Base-by-base conservation (phyloP, 2,797 vertebrate species). In the Lacerta agilis region DNA sequence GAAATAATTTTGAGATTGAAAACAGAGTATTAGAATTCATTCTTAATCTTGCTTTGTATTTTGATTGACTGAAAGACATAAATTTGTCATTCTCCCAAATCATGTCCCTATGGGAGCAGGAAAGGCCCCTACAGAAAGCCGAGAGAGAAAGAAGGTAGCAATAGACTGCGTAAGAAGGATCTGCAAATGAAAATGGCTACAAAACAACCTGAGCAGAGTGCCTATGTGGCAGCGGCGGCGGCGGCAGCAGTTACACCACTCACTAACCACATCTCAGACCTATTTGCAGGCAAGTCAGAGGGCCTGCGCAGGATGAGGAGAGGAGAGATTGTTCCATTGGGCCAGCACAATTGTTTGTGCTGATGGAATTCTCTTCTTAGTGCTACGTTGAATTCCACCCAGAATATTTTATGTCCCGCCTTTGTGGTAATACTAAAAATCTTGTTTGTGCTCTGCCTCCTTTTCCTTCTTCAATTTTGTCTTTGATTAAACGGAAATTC, bases 1-100 rank as follows among this genome's bases (percentile, higher is more conserved):
- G 0, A 84, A 33, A 88, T 78, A 75, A n/a, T 93, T 92, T 90
- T 88, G 86, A 75, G 88, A 90, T 90, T 55, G 81, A 89, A 86
- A 55, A 80, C 43, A 72, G 8, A 67, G 45, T 55, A 58, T 33
- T 88, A 72, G 58, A 77, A 92, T 87, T 92, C 87, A 73, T 93
- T 93, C 85, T 89, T 94, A 45, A 73, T 75, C 4, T 8, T 45
- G 36, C 25, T 89, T 90, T 86, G 49, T 55, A 55, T 15, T 55
- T 55, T 55, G 49, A 55, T 15, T 55, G 49, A 55, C 13, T 0
- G 49, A 55, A 55, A 15, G 49, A 55, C 13, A 55, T 15, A 55
- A 55, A 49, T 11, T 49, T 55, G 49, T 55, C 49, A 55, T 55
- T 55, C 13, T 55, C 49, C 49, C 3, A 55, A 55, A 55, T 55